Conservation (phyloP, 2,888 invertebrate genomes). For the Dastarcus helophoroides region DNA sequence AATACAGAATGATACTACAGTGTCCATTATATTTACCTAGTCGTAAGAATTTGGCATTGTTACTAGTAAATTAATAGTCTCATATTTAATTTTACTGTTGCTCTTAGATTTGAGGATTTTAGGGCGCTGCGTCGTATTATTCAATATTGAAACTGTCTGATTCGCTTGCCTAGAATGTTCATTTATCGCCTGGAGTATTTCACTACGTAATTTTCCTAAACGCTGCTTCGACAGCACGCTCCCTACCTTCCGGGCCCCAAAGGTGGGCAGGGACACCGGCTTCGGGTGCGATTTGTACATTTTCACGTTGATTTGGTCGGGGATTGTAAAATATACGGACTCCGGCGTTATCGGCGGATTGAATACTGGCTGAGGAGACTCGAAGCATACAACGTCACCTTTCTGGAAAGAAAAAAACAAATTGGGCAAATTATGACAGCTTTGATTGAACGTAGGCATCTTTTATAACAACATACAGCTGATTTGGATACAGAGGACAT, state of each 20-base stretch:
- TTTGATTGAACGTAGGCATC: no score
- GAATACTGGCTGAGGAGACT: slow-evolving; percentile 24
- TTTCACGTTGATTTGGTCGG: slow-evolving; percentile 24
- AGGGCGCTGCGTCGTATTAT: slow-evolving; percentile 22
- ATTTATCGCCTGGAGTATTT: slow-evolving; percentile 29
- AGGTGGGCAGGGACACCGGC: slow-evolving; percentile 47
- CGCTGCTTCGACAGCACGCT: slow-evolving; percentile 40
- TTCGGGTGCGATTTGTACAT: slow-evolving; percentile 46
- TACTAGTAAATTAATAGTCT: no score
- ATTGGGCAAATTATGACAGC: not conserved
- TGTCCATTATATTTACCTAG: no score
- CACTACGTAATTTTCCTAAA: slow-evolving; percentile 30
- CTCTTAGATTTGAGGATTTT: slow-evolving; percentile 27
- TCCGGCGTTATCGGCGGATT: slow-evolving; percentile 23
- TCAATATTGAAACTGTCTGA: slow-evolving; percentile 20
- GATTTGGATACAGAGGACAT: no score
- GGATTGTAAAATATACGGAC: slow-evolving; percentile 27
- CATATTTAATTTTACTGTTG: slow-evolving; percentile 23
- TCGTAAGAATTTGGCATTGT: no score
- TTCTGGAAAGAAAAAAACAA: slow-evolving; percentile 1
- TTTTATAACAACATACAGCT: no score
- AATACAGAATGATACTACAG: no score
- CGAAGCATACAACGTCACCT: slow-evolving; percentile 7
- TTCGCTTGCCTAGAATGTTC: slow-evolving; percentile 21
- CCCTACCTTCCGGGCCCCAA: slow-evolving; percentile 46